Evolutionary conservation across 23 tunicate genomes (phyloP), one percentile per base, ranked within the genome.

Genomic region (Oikopleura albicans): DNA sequence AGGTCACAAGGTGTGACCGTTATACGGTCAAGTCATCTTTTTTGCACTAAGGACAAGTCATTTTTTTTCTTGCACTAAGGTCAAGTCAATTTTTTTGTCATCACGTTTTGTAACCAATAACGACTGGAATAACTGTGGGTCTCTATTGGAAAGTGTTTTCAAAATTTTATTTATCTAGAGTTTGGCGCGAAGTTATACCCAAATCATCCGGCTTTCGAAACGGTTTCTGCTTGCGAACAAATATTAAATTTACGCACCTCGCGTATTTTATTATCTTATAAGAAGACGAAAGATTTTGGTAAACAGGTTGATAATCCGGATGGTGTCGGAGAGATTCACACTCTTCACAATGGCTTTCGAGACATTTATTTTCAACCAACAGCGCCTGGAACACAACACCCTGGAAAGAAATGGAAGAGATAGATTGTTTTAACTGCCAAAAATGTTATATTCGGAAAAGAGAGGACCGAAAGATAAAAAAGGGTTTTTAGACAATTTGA

Each of bases 171-270:
- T n/a, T n/a, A n/a, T n/a, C n/a, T 86, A 34, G 96, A 95, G 40
- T 91, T 89, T 71, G 41, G 88, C 34, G 75, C 63, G 2, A 89
- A 88, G 2, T 41, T 90, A 27, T 40, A 88, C 31, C 99, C 99
- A 40, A 41, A 40, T 1, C 99, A 95, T 75, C 91, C 96, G 39
- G 39, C 49, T 38, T 84, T 95, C 12, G 87, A 86, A 40, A 75
- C 90, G 86, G n/a, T 95, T 1, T 89, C 86, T 41, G 89, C 90
- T 76, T 88, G 87, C 75, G 99, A 95, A 88, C 99, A 95, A 76
- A 84, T 85, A 1, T 86, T 95, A 37, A 95, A 90, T 66, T 63
- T 87, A 4, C 89, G 91, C 39, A 91, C 99, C 0, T 88, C 99
- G 0, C 87, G 99, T 37, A 71, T 71, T 12, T 71, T 71, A 29